Conservation (phyloP, 1,140 invertebrate genomes). For the Ylistrum balloti region DNA sequence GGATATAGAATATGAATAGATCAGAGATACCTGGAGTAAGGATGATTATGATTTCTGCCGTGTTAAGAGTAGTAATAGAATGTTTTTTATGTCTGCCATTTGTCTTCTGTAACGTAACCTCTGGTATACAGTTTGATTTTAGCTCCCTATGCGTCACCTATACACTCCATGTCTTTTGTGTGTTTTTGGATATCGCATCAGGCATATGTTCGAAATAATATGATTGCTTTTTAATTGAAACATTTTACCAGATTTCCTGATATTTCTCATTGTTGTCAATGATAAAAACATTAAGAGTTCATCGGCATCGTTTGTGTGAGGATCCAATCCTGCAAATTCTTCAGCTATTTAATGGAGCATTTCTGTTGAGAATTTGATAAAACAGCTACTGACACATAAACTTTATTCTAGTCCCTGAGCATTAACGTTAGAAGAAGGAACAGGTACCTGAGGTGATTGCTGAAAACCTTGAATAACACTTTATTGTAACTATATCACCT, state of each 20-base stretch:
- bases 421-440: too few species aligned
- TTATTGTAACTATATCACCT: too few species aligned
- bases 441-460: too few species aligned
- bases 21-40: not conserved
- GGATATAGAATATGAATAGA: not conserved
- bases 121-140: not conserved
- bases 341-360: too few species aligned
- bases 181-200: not conserved
- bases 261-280: not conserved
- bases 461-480: too few species aligned
- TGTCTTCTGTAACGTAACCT: not conserved
- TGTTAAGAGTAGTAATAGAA: not conserved
- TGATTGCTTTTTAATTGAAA: not conserved
- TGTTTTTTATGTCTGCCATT: not conserved
- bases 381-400: too few species aligned
- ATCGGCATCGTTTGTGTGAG: not conserved
- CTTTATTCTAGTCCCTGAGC: too few species aligned
- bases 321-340: too few species aligned
- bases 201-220: not conserved
- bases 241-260: not conserved
- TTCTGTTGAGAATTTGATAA: too few species aligned
- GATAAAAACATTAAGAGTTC: not conserved
- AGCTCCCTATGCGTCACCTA: not conserved
- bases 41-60: not conserved
- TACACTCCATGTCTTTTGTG: not conserved